A percentile compares a stretch with the other conserved stretches of the same genome.
These are phyloP conservation scores for Heteromurus nitidus DNA, from an alignment of 2,888 invertebrate genomes.

Conservation along the genomic window DNA sequence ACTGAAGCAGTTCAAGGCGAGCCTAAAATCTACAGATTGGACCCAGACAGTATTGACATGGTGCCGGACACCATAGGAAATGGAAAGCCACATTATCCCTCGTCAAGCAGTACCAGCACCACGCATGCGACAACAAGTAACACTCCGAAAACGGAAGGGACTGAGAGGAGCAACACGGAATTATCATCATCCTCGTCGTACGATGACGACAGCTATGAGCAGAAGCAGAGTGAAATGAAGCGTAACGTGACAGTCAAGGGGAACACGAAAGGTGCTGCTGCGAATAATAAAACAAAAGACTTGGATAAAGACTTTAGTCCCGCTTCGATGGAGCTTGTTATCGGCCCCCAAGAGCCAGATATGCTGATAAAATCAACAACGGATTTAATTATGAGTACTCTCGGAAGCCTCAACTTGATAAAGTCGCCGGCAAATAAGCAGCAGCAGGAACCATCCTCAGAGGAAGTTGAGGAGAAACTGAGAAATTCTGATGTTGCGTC, in stretches of 20 bases:
- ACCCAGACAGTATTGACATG: conserved; percentile 68
- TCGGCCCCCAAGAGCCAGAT: conserved; percentile 57
- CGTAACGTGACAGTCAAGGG: background rate
- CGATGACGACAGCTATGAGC: conserved; percentile 32
- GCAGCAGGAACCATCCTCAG: no score
- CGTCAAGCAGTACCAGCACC: background rate
- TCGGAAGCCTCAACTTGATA: conserved; percentile 71
- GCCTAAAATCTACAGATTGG: conserved; percentile 70
- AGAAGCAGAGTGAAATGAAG: conserved; percentile 40
- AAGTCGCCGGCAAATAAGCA: conserved; percentile 49
- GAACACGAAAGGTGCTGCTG: background rate
- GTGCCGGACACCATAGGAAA: conserved; percentile 69
- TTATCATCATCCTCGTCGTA: no score
- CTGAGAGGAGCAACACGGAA: conserved; percentile 18
- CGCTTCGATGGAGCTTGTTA: conserved; percentile 42
- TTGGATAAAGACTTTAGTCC: conserved; percentile 47
- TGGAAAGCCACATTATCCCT: background rate
- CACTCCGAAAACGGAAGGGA: conserved; percentile 14
- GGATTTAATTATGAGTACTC: conserved; percentile 70
- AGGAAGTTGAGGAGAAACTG: conserved; percentile 53
- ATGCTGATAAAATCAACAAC: conserved; percentile 66
- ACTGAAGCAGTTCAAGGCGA: conserved; percentile 36
- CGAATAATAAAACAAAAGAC: conserved; percentile 8
- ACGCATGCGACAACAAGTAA: background rate
- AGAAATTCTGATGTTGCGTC: conserved; percentile 40